Percentiles rank a stretch among this genome's conserved stretches.
Evolutionary conservation across 1,140 invertebrate genomes (phyloP).

Genomic region (Calliphora vicina): DNA sequence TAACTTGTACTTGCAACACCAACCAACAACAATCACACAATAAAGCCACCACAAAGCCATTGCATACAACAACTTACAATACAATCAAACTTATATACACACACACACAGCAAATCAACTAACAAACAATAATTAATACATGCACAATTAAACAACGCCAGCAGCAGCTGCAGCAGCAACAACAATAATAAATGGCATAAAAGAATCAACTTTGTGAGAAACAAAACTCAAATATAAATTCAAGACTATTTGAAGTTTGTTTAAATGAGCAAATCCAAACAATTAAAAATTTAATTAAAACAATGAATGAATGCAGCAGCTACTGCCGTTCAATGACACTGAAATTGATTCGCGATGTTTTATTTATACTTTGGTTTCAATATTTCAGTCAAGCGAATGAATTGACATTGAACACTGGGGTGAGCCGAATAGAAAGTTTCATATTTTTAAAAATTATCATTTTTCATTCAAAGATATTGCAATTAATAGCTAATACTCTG

Average conservation of each 20-base stretch:
- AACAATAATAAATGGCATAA: neutral
- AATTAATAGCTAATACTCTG: no score
- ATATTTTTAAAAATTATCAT: no score
- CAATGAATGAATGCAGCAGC: neutral
- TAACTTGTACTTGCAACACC: neutral
- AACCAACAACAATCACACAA: neutral
- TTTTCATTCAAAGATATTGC: no score
- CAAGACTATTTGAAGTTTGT: neutral
- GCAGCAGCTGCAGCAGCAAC: neutral
- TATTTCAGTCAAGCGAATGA: no score
- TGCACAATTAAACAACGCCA: conserved; percentile 13
- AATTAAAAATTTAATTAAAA: neutral
- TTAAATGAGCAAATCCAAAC: neutral
- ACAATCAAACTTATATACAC: neutral
- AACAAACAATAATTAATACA: conserved; percentile 10
- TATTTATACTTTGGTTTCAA: neutral
- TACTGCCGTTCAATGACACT: neutral
- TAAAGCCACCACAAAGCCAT: neutral
- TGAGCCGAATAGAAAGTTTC: no score
- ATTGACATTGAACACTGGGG: no score
- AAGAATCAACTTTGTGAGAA: neutral
- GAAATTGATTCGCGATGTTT: neutral
- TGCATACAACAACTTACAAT: neutral
- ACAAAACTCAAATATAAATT: neutral
- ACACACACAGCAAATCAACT: neutral